phyloP scores from a whole-genome alignment of 2,113 vertebrate species.

The Procavia capensis region DNA sequence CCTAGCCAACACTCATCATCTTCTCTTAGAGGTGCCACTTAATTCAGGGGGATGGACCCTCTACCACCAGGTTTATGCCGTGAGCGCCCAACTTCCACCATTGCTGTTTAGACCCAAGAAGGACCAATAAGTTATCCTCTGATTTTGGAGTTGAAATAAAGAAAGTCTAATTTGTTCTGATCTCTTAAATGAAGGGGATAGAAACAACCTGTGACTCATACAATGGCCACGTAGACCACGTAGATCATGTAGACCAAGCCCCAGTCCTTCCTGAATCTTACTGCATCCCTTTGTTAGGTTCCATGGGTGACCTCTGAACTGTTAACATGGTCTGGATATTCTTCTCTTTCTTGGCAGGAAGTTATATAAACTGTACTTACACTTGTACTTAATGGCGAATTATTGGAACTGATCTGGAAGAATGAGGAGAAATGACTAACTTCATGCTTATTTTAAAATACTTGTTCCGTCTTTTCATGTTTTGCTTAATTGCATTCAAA shows the following conservation, averaged over 20 bases:
- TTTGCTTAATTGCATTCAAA: background rate
- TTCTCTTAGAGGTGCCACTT: background rate
- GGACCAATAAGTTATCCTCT: background rate
- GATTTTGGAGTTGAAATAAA: background rate
- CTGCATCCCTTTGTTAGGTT: background rate
- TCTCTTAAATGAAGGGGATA: background rate
- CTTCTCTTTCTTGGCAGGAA: background rate
- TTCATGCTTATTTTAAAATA: background rate
- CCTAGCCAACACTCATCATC: background rate
- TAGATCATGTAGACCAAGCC: background rate
- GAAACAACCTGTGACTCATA: background rate
- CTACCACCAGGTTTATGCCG: background rate
- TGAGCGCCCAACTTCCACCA: background rate
- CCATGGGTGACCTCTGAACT: background rate
- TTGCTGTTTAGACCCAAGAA: background rate
- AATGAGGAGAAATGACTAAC: background rate
- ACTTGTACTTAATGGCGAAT: background rate
- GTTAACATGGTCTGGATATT: background rate
- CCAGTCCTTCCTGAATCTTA: background rate
- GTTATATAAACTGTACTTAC: background rate
- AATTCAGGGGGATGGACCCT: background rate
- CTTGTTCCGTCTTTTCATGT: background rate
- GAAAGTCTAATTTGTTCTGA: background rate
- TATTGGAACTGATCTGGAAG: slow-evolving; percentile 3
- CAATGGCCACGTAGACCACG: background rate